Conservation (phyloP, 1,140 invertebrate genomes). For the Caenorhabditis brenneri region DNA sequence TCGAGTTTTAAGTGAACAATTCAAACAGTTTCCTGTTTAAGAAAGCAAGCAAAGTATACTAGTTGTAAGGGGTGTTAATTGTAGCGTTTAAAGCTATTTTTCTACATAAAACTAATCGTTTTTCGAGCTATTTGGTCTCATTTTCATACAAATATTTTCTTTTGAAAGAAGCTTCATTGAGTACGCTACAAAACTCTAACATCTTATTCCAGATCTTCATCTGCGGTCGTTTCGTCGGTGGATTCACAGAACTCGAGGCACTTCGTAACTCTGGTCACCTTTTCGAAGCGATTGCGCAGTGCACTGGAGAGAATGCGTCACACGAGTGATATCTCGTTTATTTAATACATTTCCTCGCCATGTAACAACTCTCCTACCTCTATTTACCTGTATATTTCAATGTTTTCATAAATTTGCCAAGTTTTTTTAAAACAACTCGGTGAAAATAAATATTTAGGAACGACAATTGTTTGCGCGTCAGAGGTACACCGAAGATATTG, state of each 20-base stretch:
- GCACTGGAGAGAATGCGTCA: constrained; percentile 5
- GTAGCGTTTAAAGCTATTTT: too few relatives aligned
- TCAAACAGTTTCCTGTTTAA: too few relatives aligned
- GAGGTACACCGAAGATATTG: too few relatives aligned
- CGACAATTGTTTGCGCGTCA: too few relatives aligned
- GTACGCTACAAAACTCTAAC: too few relatives aligned
- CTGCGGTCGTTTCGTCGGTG: constrained; percentile 52
- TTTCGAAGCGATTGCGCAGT: constrained; percentile 36
- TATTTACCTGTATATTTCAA: background rate
- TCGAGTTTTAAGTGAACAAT: too few relatives aligned
- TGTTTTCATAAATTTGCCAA: background rate
- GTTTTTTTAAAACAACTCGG: background rate
- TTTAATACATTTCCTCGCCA: background rate
- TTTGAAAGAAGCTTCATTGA: too few relatives aligned
- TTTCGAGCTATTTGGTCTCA: too few relatives aligned
- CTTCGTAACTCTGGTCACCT: constrained; percentile 41
- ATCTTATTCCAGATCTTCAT: constrained; percentile 55
- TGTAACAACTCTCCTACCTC: background rate
- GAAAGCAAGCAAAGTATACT: too few relatives aligned
- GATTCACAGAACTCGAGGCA: constrained; percentile 44
- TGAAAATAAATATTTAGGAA: background rate
- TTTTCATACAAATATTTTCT: too few relatives aligned
- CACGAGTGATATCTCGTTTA: background rate
- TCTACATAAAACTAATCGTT: too few relatives aligned
- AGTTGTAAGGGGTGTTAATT: background rate